A percentile compares a stretch with the other conserved stretches of the same genome.
Conservation (phyloP, 2,888 invertebrate genomes). For the Brachyopa scutellaris region DNA sequence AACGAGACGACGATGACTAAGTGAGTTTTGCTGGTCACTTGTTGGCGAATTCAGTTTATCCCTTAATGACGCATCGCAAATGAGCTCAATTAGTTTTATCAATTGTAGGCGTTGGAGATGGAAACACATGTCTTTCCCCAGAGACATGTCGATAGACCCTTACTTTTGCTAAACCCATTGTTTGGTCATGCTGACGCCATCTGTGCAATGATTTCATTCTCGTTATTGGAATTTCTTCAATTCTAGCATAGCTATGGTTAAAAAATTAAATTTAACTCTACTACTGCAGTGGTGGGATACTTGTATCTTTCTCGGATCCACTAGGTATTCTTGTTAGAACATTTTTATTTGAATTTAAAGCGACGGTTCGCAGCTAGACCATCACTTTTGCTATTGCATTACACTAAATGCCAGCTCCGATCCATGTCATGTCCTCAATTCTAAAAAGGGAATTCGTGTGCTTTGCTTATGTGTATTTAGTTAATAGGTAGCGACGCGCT, state of each 20-base stretch:
- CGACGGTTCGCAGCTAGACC: conserved; percentile 1
- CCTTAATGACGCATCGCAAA: conserved; percentile 63
- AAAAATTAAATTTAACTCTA: not conserved
- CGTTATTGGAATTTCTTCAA: conserved; percentile 18
- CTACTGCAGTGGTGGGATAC: no score
- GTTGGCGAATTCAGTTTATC: conserved; percentile 38
- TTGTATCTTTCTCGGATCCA: not conserved
- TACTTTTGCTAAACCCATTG: conserved; percentile 10
- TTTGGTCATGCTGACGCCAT: conserved; percentile 37
- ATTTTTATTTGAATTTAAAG: conserved; percentile 31
- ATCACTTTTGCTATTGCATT: conserved; percentile 36
- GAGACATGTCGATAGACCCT: conserved; percentile 18
- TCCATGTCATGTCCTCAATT: conserved; percentile 50
- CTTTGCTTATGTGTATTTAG: conserved; percentile 8
- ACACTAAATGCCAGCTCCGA: conserved; percentile 38
- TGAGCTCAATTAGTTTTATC: conserved; percentile 59
- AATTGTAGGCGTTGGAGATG: conserved; percentile 64
- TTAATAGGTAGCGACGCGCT: conserved; percentile 35
- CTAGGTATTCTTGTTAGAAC: conserved; percentile 18
- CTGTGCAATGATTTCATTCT: conserved; percentile 37
- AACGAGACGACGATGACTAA: conserved; percentile 63
- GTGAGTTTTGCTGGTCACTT: conserved; percentile 50
- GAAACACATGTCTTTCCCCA: conserved; percentile 4
- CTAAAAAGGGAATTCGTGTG: conserved; percentile 46
- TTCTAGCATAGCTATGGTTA: not conserved